Percentiles rank a stretch among this genome's conserved stretches.
phyloP scores from a whole-genome alignment of 2,888 invertebrate species.

The Doris montereyensis region DNA sequence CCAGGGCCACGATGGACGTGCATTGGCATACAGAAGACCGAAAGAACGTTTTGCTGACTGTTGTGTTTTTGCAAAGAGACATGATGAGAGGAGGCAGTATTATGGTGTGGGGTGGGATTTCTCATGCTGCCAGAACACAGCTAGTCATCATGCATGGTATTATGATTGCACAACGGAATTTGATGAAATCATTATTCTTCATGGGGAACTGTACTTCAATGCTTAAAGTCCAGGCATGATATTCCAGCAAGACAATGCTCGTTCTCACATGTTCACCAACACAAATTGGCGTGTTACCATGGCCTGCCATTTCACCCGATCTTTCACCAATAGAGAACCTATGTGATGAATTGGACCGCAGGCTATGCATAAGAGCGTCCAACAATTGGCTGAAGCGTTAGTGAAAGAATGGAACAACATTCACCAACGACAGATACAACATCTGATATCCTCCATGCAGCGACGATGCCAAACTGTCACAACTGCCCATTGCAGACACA shows the following conservation, averaged over 20 bases:
- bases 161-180: neutral
- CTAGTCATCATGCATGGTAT: neutral
- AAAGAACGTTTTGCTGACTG: neutral
- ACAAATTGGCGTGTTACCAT: neutral
- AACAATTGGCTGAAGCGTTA: neutral
- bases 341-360: neutral
- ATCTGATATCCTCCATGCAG: neutral
- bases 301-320: neutral
- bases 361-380: neutral
- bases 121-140: neutral
- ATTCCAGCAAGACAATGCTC: neutral
- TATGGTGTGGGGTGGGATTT: neutral
- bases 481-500: neutral
- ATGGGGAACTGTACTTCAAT: neutral
- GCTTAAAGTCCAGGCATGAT: neutral
- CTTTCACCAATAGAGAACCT: neutral
- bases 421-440: neutral
- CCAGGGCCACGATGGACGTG: neutral
- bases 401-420: neutral
- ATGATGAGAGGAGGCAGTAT: neutral
- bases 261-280: neutral
- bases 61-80: neutral
- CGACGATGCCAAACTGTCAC: neutral
- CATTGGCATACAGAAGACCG: neutral
- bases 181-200: neutral